These are phyloP conservation scores for Myotis myotis DNA, from an alignment of 2,797 vertebrate genomes.

Conservation along the genomic window DNA sequence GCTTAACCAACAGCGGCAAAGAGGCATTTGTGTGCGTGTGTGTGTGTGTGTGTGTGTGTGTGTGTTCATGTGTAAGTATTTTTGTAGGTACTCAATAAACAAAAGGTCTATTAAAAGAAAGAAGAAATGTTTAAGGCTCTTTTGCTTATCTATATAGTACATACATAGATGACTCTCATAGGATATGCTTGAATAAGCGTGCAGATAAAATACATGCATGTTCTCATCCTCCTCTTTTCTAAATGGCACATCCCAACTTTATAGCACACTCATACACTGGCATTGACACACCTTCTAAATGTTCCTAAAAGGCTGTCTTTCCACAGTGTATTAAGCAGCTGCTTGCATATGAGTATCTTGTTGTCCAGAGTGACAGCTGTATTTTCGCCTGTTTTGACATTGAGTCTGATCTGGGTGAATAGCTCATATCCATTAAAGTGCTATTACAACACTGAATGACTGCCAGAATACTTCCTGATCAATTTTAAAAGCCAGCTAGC, in stretches of 20 bases:
- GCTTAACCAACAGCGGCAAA: not conserved
- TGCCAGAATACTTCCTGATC: conserved; percentile 93
- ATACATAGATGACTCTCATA: not conserved
- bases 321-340: conserved; percentile 85
- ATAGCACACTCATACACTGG: not conserved
- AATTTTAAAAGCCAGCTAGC: conserved; percentile 92
- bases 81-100: not conserved
- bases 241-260: conserved; percentile 12
- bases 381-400: conserved; percentile 92
- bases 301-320: conserved; percentile 80
- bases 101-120: conserved; percentile 17
- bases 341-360: conserved; percentile 88
- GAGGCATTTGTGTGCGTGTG: not conserved
- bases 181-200: not conserved
- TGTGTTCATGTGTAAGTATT: not conserved
- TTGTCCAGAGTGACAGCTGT: conserved; percentile 91
- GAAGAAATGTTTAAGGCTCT: not conserved
- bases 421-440: conserved; percentile 93
- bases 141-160: not conserved
- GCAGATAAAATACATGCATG: not conserved
- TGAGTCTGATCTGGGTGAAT: conserved; percentile 91
- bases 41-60: not conserved
- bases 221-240: conserved; percentile 12
- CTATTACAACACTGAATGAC: conserved; percentile 92
- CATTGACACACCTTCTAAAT: conserved; percentile 76